phyloP scores from a whole-genome alignment of 2,888 invertebrate species.

The Acanthosepion esculentum region DNA sequence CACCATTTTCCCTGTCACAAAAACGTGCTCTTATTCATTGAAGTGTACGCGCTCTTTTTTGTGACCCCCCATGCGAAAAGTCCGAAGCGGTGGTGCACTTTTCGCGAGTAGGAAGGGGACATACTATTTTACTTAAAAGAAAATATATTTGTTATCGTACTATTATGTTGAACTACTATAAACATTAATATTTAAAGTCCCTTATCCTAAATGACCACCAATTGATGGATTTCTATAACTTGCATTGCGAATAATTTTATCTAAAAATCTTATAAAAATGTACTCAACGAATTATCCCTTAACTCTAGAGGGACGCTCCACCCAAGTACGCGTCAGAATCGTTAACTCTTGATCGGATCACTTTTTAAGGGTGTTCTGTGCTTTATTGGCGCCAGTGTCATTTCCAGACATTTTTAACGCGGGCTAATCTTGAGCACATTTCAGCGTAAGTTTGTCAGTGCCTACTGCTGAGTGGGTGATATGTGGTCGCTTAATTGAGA shows the following conservation, averaged over 20 bases:
- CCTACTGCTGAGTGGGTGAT: not conserved
- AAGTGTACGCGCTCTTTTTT: no score
- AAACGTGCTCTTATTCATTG: no score
- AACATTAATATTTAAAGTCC: no score
- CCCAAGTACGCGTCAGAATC: not conserved
- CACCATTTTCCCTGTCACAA: no score
- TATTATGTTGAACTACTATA: not conserved
- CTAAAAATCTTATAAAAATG: not conserved
- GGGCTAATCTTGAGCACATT: not conserved
- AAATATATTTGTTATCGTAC: no score
- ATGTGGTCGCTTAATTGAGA: not conserved
- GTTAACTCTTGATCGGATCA: not conserved
- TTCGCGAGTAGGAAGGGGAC: no score
- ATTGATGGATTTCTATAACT: not conserved
- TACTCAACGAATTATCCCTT: not conserved
- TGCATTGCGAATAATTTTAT: not conserved
- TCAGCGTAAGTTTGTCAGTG: not conserved
- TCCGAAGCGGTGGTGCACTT: no score
- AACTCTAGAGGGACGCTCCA: not conserved
- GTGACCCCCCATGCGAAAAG: no score
- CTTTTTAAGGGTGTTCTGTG: not conserved
- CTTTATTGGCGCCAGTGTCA: not conserved
- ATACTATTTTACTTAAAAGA: no score
- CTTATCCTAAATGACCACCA: not conserved
- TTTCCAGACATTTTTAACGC: not conserved